These are phyloP conservation scores for Catocala nupta DNA, from an alignment of 2,888 invertebrate species.

Conservation along the genomic window DNA sequence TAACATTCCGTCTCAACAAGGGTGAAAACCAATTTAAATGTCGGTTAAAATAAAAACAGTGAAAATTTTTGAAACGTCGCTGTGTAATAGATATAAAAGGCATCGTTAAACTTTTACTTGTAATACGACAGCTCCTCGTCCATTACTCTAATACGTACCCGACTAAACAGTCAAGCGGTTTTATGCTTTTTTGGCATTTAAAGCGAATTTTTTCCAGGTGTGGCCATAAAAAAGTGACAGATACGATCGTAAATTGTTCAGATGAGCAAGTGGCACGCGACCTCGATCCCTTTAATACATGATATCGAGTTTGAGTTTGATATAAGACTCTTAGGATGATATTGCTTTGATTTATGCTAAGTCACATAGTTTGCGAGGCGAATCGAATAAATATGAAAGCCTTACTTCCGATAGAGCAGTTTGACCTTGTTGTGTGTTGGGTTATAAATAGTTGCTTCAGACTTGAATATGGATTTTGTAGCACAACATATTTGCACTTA, in stretches of 20 bases:
- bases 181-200: conserved; percentile 44
- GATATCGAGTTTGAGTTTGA: conserved; percentile 24
- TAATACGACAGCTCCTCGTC: conserved; percentile 45
- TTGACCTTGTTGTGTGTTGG: no score
- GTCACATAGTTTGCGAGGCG: conserved; percentile 17
- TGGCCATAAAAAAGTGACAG: conserved; percentile 44
- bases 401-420: no score
- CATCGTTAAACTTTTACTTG: conserved; percentile 53
- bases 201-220: conserved; percentile 37
- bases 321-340: conserved; percentile 20
- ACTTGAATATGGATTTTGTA: no score
- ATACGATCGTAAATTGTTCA: conserved; percentile 45
- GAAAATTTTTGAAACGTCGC: conserved; percentile 25
- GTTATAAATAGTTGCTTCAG: no score
- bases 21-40: conserved; percentile 35
- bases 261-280: conserved; percentile 2
- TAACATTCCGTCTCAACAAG: conserved; percentile 32
- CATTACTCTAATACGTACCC: conserved; percentile 45
- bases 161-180: conserved; percentile 39
- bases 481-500: no score
- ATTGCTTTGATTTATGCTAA: conserved; percentile 34
- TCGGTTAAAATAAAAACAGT: conserved; percentile 25
- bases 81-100: conserved; percentile 31
- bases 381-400: neutral
- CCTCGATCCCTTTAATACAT: conserved; percentile 31